Percentiles rank a stretch among this genome's conserved stretches.
Conservation (phyloP, 2,888 invertebrate genomes). For the Microctonus brassicae region DNA sequence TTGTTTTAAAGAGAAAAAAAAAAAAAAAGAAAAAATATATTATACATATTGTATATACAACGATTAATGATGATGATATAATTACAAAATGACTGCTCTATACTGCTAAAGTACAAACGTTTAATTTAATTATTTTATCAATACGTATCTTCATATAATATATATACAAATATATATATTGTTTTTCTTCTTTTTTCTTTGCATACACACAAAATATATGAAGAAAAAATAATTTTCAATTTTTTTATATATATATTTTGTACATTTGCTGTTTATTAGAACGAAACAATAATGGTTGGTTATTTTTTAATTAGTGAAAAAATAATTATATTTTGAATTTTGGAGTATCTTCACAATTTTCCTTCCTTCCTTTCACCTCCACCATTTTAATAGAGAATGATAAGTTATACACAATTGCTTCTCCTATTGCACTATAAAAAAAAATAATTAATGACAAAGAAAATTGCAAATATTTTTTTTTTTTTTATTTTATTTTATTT, state of each 20-base stretch:
- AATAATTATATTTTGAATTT: slow-evolving; percentile 18
- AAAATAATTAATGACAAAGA: neutral
- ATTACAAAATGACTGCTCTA: slow-evolving; percentile 68
- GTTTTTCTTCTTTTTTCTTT: slow-evolving; percentile 24
- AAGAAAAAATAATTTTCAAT: slow-evolving; percentile 43
- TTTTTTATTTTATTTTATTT: neutral
- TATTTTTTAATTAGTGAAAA: neutral
- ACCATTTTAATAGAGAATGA: neutral
- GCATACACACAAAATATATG: slow-evolving; percentile 24
- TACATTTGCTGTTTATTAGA: neutral
- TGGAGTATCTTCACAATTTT: neutral
- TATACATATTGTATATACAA: slow-evolving; percentile 53
- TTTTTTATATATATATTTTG: slow-evolving; percentile 47
- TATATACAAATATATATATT: slow-evolving; percentile 11
- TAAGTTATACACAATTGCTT: neutral
- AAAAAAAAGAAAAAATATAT: slow-evolving; percentile 41
- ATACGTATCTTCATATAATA: slow-evolving; percentile 50
- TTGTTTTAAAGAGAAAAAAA: slow-evolving; percentile 48
- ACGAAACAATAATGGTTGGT: neutral
- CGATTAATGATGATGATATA: slow-evolving; percentile 59
- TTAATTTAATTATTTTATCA: slow-evolving; percentile 68
- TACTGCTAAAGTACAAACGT: slow-evolving; percentile 70
- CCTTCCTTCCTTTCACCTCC: neutral
- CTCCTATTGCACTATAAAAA: neutral
- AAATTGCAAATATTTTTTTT: neutral